Evolutionary conservation across 2,113 vertebrate species (phyloP), one percentile per base, ranked within the genome.

Genomic region (Oreochromis niloticus): DNA sequence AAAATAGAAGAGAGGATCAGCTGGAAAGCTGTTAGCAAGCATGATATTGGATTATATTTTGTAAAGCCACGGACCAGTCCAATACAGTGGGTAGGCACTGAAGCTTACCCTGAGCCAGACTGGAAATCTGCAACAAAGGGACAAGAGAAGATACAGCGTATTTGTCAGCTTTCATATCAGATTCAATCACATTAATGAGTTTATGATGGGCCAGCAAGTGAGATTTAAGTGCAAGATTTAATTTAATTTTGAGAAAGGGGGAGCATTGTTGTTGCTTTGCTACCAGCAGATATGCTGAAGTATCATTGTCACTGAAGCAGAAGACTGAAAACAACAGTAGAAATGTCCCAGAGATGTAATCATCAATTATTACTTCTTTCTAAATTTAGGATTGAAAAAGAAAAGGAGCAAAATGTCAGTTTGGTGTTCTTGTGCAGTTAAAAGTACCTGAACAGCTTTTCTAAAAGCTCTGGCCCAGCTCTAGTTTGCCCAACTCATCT

Each of bases 41-140:
- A 17, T 19, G 16, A 5, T 78, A 48, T 50, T 78, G 27, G 24
- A 19, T 78, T 78, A 50, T 46, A 17, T 50, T 50, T 78, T 46
- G 24, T 78, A 32, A 19, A 1, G 43, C 71, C 14, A 30, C 10
- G 0, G 43, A 30, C 24, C 43, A 2, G 24, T 78, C 43, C 43
- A 32, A 50, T 50, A 32, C 6, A 32, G 43, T 50, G 6, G 24
- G 24, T 12, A 11, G 24, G 14, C 22, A 75, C 41, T 75, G 41
- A 7, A 75, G 68, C 22, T 48, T 27, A 19, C 24, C 41, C 14
- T 48, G 1, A 48, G 24, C 71, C 46, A 50, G 46, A 32, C 46
- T 52, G 73, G 73, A 52, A 52, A 78, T n/a, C 46, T 78, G 73
- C 17, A 48, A 50, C 43, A 27, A 50, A 78, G 27, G 27, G 46